phyloP scores from a whole-genome alignment of 2,113 vertebrate genomes.

The Chaetodon auriga region DNA sequence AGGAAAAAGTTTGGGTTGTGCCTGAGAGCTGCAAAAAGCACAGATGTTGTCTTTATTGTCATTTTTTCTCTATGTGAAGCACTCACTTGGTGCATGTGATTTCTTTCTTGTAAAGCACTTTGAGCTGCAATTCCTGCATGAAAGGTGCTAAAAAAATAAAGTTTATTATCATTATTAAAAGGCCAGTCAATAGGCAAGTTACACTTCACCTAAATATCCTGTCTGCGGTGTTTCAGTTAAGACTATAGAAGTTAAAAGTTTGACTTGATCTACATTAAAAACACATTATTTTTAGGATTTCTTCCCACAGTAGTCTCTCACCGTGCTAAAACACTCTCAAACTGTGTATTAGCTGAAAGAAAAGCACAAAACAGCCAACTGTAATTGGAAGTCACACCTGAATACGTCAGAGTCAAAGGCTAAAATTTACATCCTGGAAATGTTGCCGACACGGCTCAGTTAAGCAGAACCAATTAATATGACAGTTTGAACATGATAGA shows the following conservation, averaged over 20 bases:
- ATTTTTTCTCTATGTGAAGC: too few relatives aligned
- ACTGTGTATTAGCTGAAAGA: conserved; percentile 46
- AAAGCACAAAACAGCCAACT: conserved; percentile 42
- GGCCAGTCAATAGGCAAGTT: not conserved
- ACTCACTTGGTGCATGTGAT: too few relatives aligned
- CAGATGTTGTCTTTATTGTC: too few relatives aligned
- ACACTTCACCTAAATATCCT: not conserved
- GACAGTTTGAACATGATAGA: conserved; percentile 83
- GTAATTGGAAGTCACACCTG: conserved; percentile 82
- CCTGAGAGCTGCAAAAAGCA: too few relatives aligned
- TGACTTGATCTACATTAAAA: not conserved
- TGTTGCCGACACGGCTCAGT: conserved; percentile 79
- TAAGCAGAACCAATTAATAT: conserved; percentile 85
- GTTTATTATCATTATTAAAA: not conserved
- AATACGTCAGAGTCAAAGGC: conserved; percentile 76
- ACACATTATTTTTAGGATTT: not conserved
- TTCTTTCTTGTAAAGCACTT: too few relatives aligned
- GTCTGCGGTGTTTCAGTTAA: not conserved
- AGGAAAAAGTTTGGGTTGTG: too few relatives aligned
- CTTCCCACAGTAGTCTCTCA: conserved; percentile 30
- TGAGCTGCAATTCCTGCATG: too few relatives aligned
- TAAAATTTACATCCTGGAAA: conserved; percentile 78
- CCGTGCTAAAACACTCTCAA: conserved; percentile 7
- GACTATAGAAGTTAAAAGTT: not conserved
- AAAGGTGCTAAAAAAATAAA: too few relatives aligned